Base-by-base conservation (phyloP, 2,113 vertebrate genomes). In the Strix aluco region DNA sequence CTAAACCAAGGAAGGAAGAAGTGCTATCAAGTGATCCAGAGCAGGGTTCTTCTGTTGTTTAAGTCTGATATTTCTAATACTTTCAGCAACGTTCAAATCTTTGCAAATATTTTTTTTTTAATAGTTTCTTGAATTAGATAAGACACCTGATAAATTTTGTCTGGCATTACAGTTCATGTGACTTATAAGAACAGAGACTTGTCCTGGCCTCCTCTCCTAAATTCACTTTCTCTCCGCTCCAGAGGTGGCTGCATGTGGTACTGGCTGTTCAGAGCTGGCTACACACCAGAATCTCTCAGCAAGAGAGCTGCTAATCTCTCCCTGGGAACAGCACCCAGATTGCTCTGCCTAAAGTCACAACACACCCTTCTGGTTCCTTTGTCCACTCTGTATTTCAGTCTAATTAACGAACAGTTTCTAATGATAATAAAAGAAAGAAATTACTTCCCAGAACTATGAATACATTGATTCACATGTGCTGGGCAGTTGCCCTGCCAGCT, bases 321-420 rank as follows among this genome's bases (percentile, higher is more conserved):
- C 69, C 77, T 72, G 62, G 75, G 69, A 93, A 95, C 52, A 94
- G 82, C 81, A 95, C 81, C 88, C 59, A 38, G 70, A 72, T 72
- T 73, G 38, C 78, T 81, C 81, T 97, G 65, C 51, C 72, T 73
- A 21, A 92, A 95, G 83, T 91, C 91, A 92, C 61, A 94, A 92
- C 47, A 91, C 46, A 92, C 54, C 36, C 49, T 94, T 69, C 70
- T 88, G 69, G n/a, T 72, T 87, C 73, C 32, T 85, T 92, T 96
- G 54, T 86, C 81, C 42, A 79, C 27, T 77, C 77, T 72, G 47
- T 74, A 70, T 70, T 94, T 88, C 86, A 91, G 62, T 42, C 55
- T 80, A 82, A 70, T 91, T 82, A 91, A 80, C 29, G 63, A 87
- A 81, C 26, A 95, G 73, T 57, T 90, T 81, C 89, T 77, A 77